Conservation (phyloP, 30 jellyfish, hydroid and myxozoan species). For the Catostylus mosaicus region DNA sequence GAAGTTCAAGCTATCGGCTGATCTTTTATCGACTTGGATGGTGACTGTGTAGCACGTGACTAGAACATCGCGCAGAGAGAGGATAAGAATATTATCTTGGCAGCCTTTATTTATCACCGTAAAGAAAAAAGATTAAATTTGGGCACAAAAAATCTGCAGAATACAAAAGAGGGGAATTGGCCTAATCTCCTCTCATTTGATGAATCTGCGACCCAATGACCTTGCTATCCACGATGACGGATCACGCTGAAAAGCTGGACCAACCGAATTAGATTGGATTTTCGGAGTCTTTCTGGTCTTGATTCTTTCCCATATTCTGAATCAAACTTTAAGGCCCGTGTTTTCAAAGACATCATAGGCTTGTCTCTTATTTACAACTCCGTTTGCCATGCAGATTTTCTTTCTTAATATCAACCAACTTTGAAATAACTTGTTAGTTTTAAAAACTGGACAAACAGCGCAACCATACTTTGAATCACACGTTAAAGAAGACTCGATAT, state of each 20-base stretch:
- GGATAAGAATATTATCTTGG: conserved; percentile 29
- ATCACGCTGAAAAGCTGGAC: background rate
- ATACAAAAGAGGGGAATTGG: conserved; percentile 32
- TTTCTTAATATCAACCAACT: too few relatives aligned
- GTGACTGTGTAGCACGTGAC: conserved; percentile 21
- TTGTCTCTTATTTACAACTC: too few relatives aligned
- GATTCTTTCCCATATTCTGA: too few relatives aligned
- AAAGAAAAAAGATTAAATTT: conserved; percentile 34
- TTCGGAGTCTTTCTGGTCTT: too few relatives aligned
- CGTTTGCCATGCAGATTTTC: too few relatives aligned
- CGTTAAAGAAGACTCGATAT: too few relatives aligned
- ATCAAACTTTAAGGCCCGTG: too few relatives aligned
- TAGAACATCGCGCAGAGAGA: conserved; percentile 25
- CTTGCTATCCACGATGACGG: conserved; percentile 9
- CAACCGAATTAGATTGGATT: too few relatives aligned
- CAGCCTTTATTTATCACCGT: conserved; percentile 30
- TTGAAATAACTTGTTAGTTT: too few relatives aligned
- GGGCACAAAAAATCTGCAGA: conserved; percentile 36
- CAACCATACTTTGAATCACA: too few relatives aligned
- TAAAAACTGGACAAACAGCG: too few relatives aligned
- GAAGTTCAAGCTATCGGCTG: background rate
- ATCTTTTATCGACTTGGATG: background rate
- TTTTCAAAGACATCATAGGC: too few relatives aligned
- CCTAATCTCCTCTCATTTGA: conserved; percentile 40
- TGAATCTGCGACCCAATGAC: conserved; percentile 53